These are phyloP conservation scores for Drosophila aff. DNA, from an alignment of 1,140 invertebrate species.

Conservation along the genomic window DNA sequence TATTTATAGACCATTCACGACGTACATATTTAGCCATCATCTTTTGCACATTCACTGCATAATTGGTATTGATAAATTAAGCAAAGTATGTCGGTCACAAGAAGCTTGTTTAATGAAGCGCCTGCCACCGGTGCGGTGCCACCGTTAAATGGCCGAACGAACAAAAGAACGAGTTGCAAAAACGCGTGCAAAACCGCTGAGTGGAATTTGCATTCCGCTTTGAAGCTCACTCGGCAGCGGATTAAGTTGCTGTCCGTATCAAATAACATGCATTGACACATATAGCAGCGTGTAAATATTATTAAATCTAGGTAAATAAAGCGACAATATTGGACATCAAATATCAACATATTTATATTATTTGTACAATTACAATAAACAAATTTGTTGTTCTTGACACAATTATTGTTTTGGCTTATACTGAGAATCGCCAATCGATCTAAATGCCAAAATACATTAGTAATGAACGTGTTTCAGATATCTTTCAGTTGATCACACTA, in stretches of 20 bases:
- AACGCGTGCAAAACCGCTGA: constrained; percentile 31
- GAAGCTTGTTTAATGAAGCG: constrained; percentile 70
- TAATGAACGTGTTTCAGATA: not conserved
- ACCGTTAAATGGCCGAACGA: constrained; percentile 22
- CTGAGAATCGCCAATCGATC: not conserved
- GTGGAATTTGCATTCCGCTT: constrained; percentile 37
- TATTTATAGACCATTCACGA: not conserved
- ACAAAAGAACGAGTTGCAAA: constrained; percentile 19
- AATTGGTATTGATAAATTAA: constrained; percentile 79
- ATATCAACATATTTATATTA: constrained; percentile 15
- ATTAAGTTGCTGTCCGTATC: constrained; percentile 40
- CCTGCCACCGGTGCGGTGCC: constrained; percentile 11
- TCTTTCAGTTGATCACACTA: not conserved
- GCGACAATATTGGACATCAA: constrained; percentile 7
- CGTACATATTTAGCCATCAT: not conserved
- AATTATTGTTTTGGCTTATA: not conserved
- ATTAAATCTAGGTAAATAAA: constrained; percentile 32
- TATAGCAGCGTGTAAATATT: constrained; percentile 27
- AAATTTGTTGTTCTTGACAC: not conserved
- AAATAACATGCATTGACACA: constrained; percentile 44
- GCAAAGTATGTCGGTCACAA: constrained; percentile 69
- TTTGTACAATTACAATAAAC: not conserved
- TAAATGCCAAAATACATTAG: not conserved
- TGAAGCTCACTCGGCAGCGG: constrained; percentile 26
- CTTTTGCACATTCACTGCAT: constrained; percentile 31